A percentile compares a stretch with the other conserved stretches of the same genome.
phyloP scores from a whole-genome alignment of 2,113 vertebrate species.

The Laticauda laticaudata region DNA sequence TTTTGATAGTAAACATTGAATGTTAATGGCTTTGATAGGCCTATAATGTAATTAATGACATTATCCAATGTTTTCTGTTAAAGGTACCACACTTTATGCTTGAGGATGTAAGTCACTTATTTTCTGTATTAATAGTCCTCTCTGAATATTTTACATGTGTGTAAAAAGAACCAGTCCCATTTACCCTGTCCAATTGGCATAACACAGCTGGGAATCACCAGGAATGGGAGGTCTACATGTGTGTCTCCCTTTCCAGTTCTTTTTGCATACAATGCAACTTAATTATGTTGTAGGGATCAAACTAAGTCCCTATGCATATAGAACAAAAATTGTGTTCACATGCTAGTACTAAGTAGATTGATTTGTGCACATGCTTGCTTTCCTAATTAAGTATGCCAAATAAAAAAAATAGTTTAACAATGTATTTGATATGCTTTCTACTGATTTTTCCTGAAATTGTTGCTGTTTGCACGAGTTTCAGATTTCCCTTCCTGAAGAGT shows the following conservation, averaged over 20 bases:
- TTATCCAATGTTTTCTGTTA: constrained; percentile 58
- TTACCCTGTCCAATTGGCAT: background rate
- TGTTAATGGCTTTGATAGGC: constrained; percentile 28
- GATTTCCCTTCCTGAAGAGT: background rate
- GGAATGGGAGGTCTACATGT: background rate
- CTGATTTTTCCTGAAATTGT: background rate
- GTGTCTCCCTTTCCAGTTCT: background rate
- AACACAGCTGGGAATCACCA: background rate
- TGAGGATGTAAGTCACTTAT: constrained; percentile 51
- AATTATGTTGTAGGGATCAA: background rate
- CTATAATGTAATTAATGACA: constrained; percentile 24
- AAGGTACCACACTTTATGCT: constrained; percentile 40
- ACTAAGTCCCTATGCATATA: background rate
- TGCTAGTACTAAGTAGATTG: background rate
- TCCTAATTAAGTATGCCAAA: background rate
- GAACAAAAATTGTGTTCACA: background rate
- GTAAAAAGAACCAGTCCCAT: background rate
- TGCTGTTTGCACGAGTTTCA: background rate
- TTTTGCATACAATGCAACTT: background rate
- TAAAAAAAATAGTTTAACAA: background rate
- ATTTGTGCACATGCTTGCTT: background rate
- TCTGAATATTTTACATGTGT: background rate
- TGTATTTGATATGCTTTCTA: background rate
- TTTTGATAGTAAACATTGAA: constrained; percentile 29
- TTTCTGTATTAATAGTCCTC: constrained; percentile 34